Percentiles rank a stretch among this genome's conserved stretches.
Conservation (phyloP, 1,140 invertebrate species). For the Magallana ariakensis region DNA sequence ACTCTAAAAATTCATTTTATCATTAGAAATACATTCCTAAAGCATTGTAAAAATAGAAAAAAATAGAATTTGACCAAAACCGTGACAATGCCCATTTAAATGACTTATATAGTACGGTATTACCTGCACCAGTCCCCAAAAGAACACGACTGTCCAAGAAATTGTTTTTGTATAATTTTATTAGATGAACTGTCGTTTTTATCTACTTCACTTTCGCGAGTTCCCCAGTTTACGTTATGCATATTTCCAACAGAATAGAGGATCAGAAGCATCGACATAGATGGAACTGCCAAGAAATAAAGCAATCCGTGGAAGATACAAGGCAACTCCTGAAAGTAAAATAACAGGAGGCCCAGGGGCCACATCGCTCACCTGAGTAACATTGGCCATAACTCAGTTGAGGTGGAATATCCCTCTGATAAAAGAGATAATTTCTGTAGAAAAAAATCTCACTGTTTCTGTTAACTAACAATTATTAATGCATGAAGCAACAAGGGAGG, state of each 20-base stretch:
- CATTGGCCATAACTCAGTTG: too few species aligned
- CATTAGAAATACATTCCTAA: too few species aligned
- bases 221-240: slow-evolving; percentile 95
- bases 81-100: too few species aligned
- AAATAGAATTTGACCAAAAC: too few species aligned
- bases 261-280: slow-evolving; percentile 96
- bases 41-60: too few species aligned
- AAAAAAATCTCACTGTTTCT: too few species aligned
- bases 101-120: neutral
- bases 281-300: slow-evolving; percentile 95
- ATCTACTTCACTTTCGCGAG: slow-evolving; percentile 88
- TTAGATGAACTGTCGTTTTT: neutral
- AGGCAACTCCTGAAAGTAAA: slow-evolving; percentile 84
- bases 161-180: neutral
- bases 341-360: neutral
- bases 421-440: too few species aligned
- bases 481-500: too few species aligned
- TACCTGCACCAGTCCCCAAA: slow-evolving; percentile 24
- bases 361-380: too few species aligned
- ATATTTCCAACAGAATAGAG: slow-evolving; percentile 95
- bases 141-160: neutral
- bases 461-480: too few species aligned
- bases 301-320: slow-evolving; percentile 89
- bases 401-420: too few species aligned
- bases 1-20: too few species aligned